Conservation (phyloP, 1,140 invertebrate genomes). For the Samia ricini region DNA sequence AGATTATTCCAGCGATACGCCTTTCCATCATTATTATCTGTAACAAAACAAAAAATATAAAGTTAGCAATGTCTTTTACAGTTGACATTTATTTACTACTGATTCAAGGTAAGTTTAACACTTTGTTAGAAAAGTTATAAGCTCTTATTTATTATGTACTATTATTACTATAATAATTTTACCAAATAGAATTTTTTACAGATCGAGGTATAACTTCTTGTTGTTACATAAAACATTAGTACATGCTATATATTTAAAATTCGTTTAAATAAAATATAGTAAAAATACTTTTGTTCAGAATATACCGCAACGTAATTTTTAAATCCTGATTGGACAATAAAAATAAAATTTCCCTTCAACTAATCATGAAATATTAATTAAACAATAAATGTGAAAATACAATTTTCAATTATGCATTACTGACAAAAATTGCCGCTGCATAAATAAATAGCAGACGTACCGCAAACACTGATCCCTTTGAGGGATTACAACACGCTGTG, state of each 20-base stretch:
- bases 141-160: no score
- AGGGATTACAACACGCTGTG: slow-evolving; percentile 17
- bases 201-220: no score
- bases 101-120: no score
- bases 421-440: slow-evolving; percentile 12
- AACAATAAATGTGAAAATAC: not conserved
- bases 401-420: not conserved
- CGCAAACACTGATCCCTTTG: slow-evolving; percentile 19
- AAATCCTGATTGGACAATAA: no score
- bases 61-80: not conserved
- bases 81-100: not conserved
- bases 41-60: slow-evolving; percentile 48
- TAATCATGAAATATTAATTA: not conserved
- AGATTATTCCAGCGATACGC: slow-evolving; percentile 53
- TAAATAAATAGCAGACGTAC: slow-evolving; percentile 5
- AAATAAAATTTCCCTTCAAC: not conserved
- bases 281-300: no score
- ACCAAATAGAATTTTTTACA: no score
- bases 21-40: slow-evolving; percentile 62
- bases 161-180: no score
- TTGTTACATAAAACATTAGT: no score
- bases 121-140: no score
- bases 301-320: no score
- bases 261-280: no score
- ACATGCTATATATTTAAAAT: no score